phyloP scores from a whole-genome alignment of 2,797 vertebrate species.

The Leptatherina wallacei region DNA sequence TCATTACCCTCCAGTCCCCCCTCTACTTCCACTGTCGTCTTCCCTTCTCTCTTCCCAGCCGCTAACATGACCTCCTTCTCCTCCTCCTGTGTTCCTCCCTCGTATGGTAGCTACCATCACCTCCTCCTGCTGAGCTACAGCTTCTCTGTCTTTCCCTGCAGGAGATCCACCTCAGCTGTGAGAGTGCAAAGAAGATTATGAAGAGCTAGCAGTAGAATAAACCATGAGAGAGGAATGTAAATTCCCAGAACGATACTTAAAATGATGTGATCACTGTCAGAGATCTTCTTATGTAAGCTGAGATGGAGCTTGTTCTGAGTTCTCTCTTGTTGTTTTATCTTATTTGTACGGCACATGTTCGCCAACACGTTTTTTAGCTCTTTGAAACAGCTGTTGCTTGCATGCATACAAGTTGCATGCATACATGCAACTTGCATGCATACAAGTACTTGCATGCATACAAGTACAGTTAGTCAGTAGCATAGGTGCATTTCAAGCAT shows the following conservation, averaged over 20 bases:
- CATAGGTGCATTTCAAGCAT: too few relatives aligned
- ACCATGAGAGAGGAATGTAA: constrained; percentile 4
- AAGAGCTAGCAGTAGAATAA: background rate
- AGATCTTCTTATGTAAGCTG: background rate
- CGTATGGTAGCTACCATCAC: constrained; percentile 24
- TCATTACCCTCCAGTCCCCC: constrained; percentile 43
- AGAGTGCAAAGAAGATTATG: constrained; percentile 40
- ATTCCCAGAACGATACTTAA: constrained; percentile 2
- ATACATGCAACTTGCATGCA: background rate
- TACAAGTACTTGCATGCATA: background rate
- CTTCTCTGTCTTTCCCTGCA: constrained; percentile 15
- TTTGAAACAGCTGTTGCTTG: background rate
- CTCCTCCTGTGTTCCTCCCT: constrained; percentile 18
- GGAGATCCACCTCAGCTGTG: constrained; percentile 25
- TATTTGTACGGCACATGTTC: background rate
- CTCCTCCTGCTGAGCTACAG: constrained; percentile 32
- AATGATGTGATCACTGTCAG: background rate
- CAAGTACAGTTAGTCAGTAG: background rate
- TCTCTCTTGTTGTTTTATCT: background rate
- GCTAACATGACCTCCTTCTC: constrained; percentile 20
- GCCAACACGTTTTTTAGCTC: background rate
- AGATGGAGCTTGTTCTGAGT: background rate
- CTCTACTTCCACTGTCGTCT: constrained; percentile 37
- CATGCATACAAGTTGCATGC: background rate
- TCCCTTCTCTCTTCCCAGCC: constrained; percentile 7